Evolutionary conservation across 2,888 invertebrate genomes (phyloP).

Genomic region (Dione vanillae): DNA sequence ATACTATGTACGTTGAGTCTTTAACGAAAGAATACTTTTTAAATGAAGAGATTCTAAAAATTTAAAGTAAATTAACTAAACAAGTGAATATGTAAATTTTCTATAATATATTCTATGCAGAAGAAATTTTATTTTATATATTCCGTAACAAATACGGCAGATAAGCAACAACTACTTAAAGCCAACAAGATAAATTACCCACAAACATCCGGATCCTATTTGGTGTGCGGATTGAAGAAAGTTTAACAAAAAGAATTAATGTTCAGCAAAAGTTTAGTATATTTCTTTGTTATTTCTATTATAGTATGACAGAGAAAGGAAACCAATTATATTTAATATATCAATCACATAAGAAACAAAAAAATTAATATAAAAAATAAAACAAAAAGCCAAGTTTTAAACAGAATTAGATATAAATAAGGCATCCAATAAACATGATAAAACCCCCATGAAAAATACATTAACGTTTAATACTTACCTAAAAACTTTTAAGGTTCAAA

Average conservation of each 20-base stretch:
- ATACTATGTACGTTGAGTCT: no score
- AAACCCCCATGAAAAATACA: neutral
- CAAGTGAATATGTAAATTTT: no score
- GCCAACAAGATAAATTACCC: conserved; percentile 42
- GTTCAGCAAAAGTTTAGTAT: conserved; percentile 11
- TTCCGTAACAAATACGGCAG: conserved; percentile 21
- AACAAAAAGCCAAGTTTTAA: no score
- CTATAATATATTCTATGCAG: neutral
- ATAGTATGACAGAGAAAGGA: neutral
- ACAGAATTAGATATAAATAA: no score
- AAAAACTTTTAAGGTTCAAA: neutral
- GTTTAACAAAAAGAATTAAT: conserved; percentile 40
- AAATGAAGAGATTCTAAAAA: no score
- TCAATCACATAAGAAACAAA: neutral
- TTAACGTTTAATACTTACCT: neutral
- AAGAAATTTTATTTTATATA: conserved; percentile 10
- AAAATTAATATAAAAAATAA: neutral
- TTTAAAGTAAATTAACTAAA: no score
- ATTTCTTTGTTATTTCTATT: conserved; percentile 4
- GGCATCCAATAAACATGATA: neutral
- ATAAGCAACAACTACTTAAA: conserved; percentile 38
- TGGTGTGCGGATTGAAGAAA: conserved; percentile 40
- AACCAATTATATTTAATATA: neutral
- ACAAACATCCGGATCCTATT: conserved; percentile 41
- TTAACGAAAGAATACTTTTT: no score